Evolutionary conservation across 1,140 invertebrate species (phyloP), one percentile per base, ranked within the genome.

Genomic region (Tetraneura akinire): DNA sequence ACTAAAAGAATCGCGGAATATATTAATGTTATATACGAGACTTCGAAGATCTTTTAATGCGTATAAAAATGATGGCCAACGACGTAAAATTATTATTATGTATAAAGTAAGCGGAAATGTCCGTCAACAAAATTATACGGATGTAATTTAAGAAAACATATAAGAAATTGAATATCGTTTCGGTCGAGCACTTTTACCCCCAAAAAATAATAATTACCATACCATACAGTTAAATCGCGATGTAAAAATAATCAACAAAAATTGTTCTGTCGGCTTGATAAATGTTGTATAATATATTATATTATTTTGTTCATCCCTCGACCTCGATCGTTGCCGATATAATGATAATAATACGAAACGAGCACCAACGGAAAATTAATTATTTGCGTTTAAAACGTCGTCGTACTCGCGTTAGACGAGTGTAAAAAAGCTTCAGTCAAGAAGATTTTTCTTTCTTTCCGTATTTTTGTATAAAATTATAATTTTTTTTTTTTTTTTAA

Each of bases 171-270:
- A 66, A 66, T 42, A 21, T n/a, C 23, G 6, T n/a, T 68, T 45
- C 21, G 45, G 42, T 23, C 10, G 64, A 45, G 45, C 37, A 8
- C 64, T 14, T 45, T 23, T 6, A 37, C 42, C 21, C 0, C n/a
- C 26, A 13, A 66, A 32, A 45, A 42, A 66, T 42, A 66, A 66
- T n/a, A n/a, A n/a, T n/a, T n/a, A n/a, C n/a, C n/a, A n/a, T n/a
- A n/a, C n/a, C n/a, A n/a, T n/a, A n/a, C 1, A 18, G 6, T 0
- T 68, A 47, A 68, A 68, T 68, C 23, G 37, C 21, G 9, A 11
- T 53, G 32, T 29, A 73, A 73, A 73, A 73, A 51, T 73, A 73
- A 51, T 73, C 70, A 32, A 73, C n/a, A 73, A 23, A 73, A 51
- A 73, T 73, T 53, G 49, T 53, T 51, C 26, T 29, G 9, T 3